Percentiles rank a stretch among this genome's conserved stretches.
Conservation (phyloP, 2,888 invertebrate genomes). For the Oxyteleia sp. region DNA sequence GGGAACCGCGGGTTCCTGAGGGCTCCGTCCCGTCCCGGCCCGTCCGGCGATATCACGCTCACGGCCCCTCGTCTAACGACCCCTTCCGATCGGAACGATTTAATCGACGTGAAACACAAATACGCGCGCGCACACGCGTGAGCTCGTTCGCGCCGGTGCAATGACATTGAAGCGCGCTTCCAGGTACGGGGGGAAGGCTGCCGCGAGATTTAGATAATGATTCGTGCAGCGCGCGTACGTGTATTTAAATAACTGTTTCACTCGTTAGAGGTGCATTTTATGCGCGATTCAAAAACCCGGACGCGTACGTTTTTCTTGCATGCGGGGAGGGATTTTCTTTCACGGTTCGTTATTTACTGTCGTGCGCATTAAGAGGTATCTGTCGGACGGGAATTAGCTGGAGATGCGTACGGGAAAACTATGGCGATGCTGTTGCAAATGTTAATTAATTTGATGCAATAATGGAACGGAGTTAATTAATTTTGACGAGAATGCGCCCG, state of each 20-base stretch:
- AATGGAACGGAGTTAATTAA: slow-evolving; percentile 56
- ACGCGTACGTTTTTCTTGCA: background rate
- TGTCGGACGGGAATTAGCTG: slow-evolving; percentile 7
- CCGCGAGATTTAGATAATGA: slow-evolving; percentile 59
- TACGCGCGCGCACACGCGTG: slow-evolving; percentile 62
- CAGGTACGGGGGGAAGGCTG: slow-evolving; percentile 50
- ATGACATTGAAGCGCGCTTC: slow-evolving; percentile 62
- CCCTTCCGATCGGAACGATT: slow-evolving; percentile 81
- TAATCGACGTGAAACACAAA: slow-evolving; percentile 75
- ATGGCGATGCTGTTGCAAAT: slow-evolving; percentile 28
- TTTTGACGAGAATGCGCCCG: slow-evolving; percentile 39
- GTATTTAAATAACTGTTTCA: slow-evolving; percentile 48
- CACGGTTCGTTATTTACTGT: slow-evolving; percentile 22
- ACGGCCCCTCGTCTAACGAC: slow-evolving; percentile 78
- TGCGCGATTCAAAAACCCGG: slow-evolving; percentile 12
- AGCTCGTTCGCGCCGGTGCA: slow-evolving; percentile 52
- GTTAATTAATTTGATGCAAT: slow-evolving; percentile 55
- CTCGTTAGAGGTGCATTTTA: slow-evolving; percentile 28
- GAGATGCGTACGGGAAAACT: slow-evolving; percentile 19
- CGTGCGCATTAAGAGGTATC: background rate
- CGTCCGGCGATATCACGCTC: slow-evolving; percentile 74
- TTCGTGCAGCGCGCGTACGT: slow-evolving; percentile 7
- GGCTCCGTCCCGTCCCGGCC: slow-evolving; percentile 74
- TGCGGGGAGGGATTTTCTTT: slow-evolving; percentile 16
- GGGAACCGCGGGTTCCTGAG: slow-evolving; percentile 78